Evolutionary conservation across 1,140 invertebrate genomes (phyloP), one percentile per base, ranked within the genome.

Genomic region (Conopomorpha cramerella): DNA sequence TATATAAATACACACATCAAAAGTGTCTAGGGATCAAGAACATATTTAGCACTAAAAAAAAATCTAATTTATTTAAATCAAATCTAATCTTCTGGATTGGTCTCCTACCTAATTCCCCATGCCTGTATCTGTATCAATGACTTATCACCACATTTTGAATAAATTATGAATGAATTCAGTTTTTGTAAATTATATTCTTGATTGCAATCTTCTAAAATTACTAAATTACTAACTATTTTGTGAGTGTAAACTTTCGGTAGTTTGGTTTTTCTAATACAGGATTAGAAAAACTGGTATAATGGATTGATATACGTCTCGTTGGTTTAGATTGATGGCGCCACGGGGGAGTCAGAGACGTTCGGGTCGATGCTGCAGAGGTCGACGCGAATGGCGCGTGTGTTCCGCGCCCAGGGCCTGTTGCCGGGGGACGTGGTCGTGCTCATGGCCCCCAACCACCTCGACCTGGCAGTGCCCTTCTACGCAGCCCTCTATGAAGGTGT

Each of bases 351-450:
- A 14, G 73, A 80, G 39, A 77, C 67, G 0, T 72, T 51, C 32
- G 39, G 16, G 2, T 61, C 67, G 13, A 66, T 72, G 2, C 45
- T 59, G 16, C 45, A 53, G 42, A 60, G 37, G 43, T 67, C 4
- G 43, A 47, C 30, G 57, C 59, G 40, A 55, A 60, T 1, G 48
- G 39, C 12, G 44, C 43, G 36, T 1, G 29, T 61, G 31, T 44
- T 82, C 29, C 54, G 47, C 23, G 62, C 65, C 27, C 26, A 73
- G 15, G 78, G 77, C 6, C 33, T 81, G 1, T 38, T 56, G 29
- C 38, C 45, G n/a, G 57, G 58, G 8, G 81, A 81, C 34, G 51
- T 78, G 7, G 47, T 81, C 11, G 31, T 54, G 0, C 37, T 80
- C 12, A 78, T 77, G 52, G 53, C 46, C 3, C 56, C 54, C 0